Conservation (phyloP, 2,797 vertebrate genomes). For the Limnodromus scolopaceus region DNA sequence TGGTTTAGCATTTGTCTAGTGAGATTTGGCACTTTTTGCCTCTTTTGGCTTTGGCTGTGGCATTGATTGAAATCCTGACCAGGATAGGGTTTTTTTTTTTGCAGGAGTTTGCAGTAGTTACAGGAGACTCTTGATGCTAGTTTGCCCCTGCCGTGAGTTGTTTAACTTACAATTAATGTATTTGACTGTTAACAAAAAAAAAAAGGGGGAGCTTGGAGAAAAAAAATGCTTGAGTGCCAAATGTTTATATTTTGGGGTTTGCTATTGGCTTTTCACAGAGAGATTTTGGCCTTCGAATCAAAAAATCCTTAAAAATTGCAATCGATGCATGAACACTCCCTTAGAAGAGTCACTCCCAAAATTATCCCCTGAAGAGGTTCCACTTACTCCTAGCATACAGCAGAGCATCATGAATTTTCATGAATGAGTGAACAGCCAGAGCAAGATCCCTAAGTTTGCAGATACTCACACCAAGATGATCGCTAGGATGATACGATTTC, state of each 20-base stretch:
- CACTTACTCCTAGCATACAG: background rate
- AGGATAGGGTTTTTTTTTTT: background rate
- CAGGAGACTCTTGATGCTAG: background rate
- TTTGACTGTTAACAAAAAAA: background rate
- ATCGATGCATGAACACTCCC: background rate
- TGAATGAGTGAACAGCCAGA: conserved; percentile 13
- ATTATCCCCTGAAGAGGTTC: conserved; percentile 5
- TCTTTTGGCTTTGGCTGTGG: background rate
- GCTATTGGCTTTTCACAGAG: background rate
- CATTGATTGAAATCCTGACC: background rate
- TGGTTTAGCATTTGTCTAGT: background rate
- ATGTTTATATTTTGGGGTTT: background rate
- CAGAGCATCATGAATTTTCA: conserved; percentile 8
- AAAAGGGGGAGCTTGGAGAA: background rate
- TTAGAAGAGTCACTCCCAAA: background rate
- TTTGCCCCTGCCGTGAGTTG: background rate
- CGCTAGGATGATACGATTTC: background rate
- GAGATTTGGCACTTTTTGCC: background rate
- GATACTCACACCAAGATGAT: background rate
- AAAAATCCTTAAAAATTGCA: background rate
- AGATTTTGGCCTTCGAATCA: background rate
- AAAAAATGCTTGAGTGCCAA: background rate
- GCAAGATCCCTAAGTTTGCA: background rate
- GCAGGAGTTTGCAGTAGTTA: background rate
- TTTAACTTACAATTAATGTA: background rate